These are phyloP conservation scores for Cephonodes hylas DNA, from an alignment of 2,888 invertebrate species.

Conservation along the genomic window DNA sequence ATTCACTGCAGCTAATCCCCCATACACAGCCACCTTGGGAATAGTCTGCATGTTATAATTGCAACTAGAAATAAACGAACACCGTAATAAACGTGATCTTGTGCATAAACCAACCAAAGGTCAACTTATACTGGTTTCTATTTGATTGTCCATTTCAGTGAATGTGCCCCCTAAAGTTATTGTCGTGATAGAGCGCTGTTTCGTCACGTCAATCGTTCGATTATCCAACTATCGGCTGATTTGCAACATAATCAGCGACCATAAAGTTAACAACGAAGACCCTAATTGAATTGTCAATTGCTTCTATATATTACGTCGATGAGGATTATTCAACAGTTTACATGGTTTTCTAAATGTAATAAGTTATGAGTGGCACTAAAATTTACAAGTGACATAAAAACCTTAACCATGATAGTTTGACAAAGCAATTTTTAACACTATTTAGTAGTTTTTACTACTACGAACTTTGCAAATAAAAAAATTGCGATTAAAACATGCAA, in stretches of 20 bases:
- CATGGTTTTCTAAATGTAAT: no score
- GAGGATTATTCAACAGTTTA: no score
- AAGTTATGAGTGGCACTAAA: no score
- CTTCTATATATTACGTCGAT: background rate
- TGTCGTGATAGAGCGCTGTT: slow-evolving; percentile 11
- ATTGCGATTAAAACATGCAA: no score
- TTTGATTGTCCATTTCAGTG: background rate
- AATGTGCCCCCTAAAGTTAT: slow-evolving; percentile 1
- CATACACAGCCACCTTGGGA: background rate
- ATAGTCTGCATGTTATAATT: background rate
- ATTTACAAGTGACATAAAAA: no score
- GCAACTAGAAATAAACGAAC: background rate
- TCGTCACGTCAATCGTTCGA: slow-evolving; percentile 4
- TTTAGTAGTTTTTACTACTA: no score
- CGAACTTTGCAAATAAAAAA: no score
- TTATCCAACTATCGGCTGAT: slow-evolving; percentile 1
- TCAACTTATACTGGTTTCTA: background rate
- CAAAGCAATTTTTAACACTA: no score
- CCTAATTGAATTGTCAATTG: background rate
- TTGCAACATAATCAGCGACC: background rate
- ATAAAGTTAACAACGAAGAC: background rate
- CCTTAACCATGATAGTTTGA: no score
- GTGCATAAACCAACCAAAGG: background rate
- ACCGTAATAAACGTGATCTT: background rate
- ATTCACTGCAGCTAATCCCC: background rate